Evolutionary conservation across 2,113 vertebrate genomes (phyloP), one percentile per base, ranked within the genome.

Genomic region (Anguilla rostrata): DNA sequence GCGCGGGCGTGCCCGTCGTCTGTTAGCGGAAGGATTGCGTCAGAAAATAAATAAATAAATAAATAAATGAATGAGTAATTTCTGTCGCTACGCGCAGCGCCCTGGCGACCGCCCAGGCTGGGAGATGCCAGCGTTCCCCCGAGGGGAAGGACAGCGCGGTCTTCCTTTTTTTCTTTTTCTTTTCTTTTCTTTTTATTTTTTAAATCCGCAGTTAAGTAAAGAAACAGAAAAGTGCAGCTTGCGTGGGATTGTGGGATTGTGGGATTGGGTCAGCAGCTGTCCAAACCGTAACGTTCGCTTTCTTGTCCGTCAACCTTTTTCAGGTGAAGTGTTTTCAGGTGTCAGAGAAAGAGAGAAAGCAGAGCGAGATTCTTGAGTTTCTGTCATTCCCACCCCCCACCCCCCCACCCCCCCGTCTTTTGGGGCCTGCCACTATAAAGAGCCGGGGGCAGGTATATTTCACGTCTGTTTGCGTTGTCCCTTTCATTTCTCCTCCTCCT

Each of bases 391-490:
- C 34, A 0, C 34, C 34, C 34, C 34, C 34, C 34, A 0, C 34
- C 34, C 34, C 34, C 34, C 34, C 34, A 34, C 34, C 34, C 34
- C n/a, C n/a, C 34, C 34, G 34, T 90, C 90, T 39, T 29, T 15
- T 9, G 16, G 82, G 81, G 88, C 86, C 91, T 91, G 91, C 92
- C 90, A 12, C 9, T 92, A 90, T 90, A 89, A 91, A 91, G 90
- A 91, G 89, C 92, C 88, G 86, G 89, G 60, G 89, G 90, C 63
- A 94, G 93, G 92, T 94, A 94, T 95, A 93, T 94, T 95, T 94
- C 90, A 94, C 90, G 87, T 90, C 86, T 90, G 87, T 89, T 92
- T 89, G 83, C 89, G 87, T 66, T 82, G 82, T 75, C 6, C 34
- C 8, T 75, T 34, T 53, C 0, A 14, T 53, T 29, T 14, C 71